phyloP scores from a whole-genome alignment of 2,113 vertebrate genomes.

The Antechinus flavipes region DNA sequence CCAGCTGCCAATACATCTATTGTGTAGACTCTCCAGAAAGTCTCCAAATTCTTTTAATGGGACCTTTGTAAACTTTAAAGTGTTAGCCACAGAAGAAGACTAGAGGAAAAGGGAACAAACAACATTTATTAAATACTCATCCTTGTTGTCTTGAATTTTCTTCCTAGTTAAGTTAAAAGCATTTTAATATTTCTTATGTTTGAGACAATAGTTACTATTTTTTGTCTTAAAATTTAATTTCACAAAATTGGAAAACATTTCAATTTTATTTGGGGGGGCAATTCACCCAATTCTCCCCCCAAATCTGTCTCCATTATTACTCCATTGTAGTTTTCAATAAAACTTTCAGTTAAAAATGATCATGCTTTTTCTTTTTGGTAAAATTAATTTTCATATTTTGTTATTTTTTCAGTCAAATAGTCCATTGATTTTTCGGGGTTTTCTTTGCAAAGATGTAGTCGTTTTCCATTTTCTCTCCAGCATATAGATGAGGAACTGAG shows the following conservation, averaged over 20 bases:
- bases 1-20: neutral
- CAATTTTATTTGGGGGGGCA: neutral
- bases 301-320: neutral
- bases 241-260: neutral
- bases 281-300: neutral
- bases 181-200: neutral
- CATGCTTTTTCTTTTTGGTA: slow-evolving; percentile 31
- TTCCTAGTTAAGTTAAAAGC: slow-evolving; percentile 9
- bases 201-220: neutral
- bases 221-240: too few relatives aligned
- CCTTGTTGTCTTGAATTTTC: slow-evolving; percentile 23
- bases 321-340: slow-evolving; percentile 21
- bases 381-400: slow-evolving; percentile 51
- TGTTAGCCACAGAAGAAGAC: neutral
- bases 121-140: neutral
- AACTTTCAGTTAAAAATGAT: slow-evolving; percentile 22
- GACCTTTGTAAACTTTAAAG: neutral
- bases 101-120: neutral
- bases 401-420: neutral
- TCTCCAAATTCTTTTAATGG: neutral
- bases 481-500: neutral
- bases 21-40: neutral
- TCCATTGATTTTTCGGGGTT: neutral
- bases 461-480: neutral
- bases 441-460: neutral